These are phyloP conservation scores for Leptopilina clavipes DNA, from an alignment of 1,140 invertebrate genomes.

Conservation along the genomic window DNA sequence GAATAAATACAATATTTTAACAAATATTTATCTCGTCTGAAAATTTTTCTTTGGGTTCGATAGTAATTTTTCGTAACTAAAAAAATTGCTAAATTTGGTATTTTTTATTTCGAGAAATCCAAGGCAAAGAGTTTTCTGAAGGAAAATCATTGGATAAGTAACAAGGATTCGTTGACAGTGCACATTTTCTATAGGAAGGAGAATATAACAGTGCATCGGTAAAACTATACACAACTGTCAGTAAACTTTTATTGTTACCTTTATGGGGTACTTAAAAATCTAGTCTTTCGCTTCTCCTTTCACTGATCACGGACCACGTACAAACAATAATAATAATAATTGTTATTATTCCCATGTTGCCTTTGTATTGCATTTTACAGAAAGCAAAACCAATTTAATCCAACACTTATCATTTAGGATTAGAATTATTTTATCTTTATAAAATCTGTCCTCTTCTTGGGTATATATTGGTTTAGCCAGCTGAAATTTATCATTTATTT, in stretches of 20 bases:
- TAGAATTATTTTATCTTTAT: background rate
- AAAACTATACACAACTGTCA: background rate
- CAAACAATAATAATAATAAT: slow-evolving; percentile 15
- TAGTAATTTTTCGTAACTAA: too few relatives aligned
- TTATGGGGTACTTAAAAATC: background rate
- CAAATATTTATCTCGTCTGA: too few relatives aligned
- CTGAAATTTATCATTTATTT: too few relatives aligned
- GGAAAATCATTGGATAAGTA: slow-evolving; percentile 8
- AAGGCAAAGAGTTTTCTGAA: slow-evolving; percentile 2
- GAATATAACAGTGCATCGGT: background rate
- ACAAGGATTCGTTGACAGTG: slow-evolving; percentile 6
- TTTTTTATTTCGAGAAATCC: slow-evolving; percentile 7
- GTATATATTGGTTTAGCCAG: too few relatives aligned
- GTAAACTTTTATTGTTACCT: slow-evolving; percentile 14
- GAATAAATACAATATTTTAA: too few relatives aligned
- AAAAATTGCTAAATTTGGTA: background rate
- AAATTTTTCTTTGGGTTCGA: too few relatives aligned
- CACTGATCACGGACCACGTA: slow-evolving; percentile 1
- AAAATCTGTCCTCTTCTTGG: background rate
- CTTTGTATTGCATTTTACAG: background rate
- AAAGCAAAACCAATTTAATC: background rate
- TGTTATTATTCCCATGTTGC: background rate
- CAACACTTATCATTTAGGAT: background rate
- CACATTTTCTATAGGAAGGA: background rate
- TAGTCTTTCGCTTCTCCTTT: slow-evolving; percentile 7